phyloP scores from a whole-genome alignment of 35 echinoderm and acorn worm species.

The Anneissia japonica region DNA sequence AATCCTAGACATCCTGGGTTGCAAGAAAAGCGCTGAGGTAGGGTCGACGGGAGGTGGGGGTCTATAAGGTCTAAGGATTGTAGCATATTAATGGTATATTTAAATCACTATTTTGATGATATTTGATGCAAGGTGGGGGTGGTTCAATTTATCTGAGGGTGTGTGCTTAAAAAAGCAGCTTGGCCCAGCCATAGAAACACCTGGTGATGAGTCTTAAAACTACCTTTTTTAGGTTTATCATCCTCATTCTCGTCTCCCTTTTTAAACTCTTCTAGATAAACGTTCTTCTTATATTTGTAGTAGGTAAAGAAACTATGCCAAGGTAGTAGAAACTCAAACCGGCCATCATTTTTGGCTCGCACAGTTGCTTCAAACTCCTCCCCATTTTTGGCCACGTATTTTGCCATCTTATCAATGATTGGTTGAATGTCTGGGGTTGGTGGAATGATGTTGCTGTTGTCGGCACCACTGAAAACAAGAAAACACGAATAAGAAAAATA shows the following conservation, averaged over 20 bases:
- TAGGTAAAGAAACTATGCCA: conserved; percentile 84
- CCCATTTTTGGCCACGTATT: conserved; percentile 95
- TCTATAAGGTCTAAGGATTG: no score
- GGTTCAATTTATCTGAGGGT: no score
- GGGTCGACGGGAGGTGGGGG: no score
- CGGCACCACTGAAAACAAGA: conserved; percentile 30
- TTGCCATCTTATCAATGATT: conserved; percentile 93
- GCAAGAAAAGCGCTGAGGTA: no score
- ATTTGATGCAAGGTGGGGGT: no score
- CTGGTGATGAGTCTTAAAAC: background rate
- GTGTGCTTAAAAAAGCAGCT: no score
- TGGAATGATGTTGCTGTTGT: conserved; percentile 56
- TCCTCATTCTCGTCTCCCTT: conserved; percentile 36
- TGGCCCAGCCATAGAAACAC: no score
- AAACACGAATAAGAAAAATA: no score
- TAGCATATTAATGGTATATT: no score
- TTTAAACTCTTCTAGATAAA: conserved; percentile 55
- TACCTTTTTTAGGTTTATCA: conserved; percentile 65
- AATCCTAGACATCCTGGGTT: no score
- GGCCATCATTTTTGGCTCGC: conserved; percentile 54
- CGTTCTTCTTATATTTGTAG: conserved; percentile 84
- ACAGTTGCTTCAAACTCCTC: conserved; percentile 93
- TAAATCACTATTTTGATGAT: no score
- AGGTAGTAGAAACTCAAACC: conserved; percentile 84
- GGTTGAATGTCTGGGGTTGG: conserved; percentile 94